Percentiles rank a stretch among this genome's conserved stretches.
phyloP scores from a whole-genome alignment of 1,140 invertebrate genomes.

The Ceratina japonica region DNA sequence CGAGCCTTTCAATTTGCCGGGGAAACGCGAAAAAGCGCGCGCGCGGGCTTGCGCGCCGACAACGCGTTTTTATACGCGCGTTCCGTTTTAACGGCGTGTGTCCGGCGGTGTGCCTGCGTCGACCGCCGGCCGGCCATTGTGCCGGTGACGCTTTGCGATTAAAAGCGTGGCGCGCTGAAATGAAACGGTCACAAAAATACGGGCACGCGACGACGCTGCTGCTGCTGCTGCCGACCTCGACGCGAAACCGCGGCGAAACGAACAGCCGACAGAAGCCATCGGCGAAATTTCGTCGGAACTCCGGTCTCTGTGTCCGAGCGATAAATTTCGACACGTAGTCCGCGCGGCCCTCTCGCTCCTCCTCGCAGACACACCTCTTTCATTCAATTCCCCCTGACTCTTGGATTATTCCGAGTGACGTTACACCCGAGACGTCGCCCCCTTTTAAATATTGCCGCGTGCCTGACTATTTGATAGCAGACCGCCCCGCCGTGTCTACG shows the following conservation, averaged over 20 bases:
- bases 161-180: constrained; percentile 6
- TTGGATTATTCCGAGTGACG: constrained; percentile 76
- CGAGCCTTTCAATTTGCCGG: constrained; percentile 50
- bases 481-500: constrained; percentile 54
- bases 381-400: constrained; percentile 24
- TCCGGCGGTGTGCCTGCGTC: not conserved
- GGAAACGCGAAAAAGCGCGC: constrained; percentile 10
- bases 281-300: not conserved
- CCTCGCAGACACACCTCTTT: constrained; percentile 12
- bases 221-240: no score
- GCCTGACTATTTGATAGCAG: constrained; percentile 74
- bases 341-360: no score
- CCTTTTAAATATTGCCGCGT: constrained; percentile 74
- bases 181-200: not conserved
- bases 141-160: constrained; percentile 6
- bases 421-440: constrained; percentile 69
- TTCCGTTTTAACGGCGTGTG: not conserved
- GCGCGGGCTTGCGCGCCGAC: not conserved
- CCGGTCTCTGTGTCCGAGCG: not conserved
- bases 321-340: constrained; percentile 40
- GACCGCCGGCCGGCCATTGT: not conserved
- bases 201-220: not conserved
- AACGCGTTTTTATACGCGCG: not conserved
- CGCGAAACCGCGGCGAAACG: not conserved
- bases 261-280: not conserved